Base-by-base conservation (phyloP, 2,113 vertebrate genomes). In the Cacatua alba region DNA sequence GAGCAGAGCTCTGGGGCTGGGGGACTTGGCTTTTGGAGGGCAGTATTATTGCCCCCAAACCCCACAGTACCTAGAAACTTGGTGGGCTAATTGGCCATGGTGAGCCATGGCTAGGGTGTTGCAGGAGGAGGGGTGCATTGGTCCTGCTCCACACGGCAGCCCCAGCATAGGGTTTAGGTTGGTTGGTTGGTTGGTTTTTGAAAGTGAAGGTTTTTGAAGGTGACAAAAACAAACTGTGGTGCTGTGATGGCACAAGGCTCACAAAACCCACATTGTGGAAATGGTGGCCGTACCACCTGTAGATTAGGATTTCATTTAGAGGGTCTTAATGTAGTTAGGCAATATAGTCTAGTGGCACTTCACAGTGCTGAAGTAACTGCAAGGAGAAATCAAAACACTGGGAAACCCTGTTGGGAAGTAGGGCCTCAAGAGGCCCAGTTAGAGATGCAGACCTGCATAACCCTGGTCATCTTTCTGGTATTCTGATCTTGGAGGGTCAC, bases 381-480 rank as follows among this genome's bases (percentile, higher is more conserved):
- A 44, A 78, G 23, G 33, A 84, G 46, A 84, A 78, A 67, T 65
- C 3, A 67, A 82, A 89, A 44, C 3, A 10, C 1, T 87, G 57
- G 51, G 31, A 82, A 86, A 7, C 5, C 24, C 15, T 51, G 14
- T 17, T 0, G 1, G 64, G 35, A 71, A 65, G 19, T 4, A 81
- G 20, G 35, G 14, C 31, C 26, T 88, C 8, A 43, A 39, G 44
- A 84, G 39, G n/a, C 18, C n/a, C 12, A 57, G 15, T 13, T 48
- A 69, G 23, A 62, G 20, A 35, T 26, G 29, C 21, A 77, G 39
- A 41, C 20, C 10, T 52, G 41, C 26, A 31, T 70, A 24, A 3
- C 8, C 10, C 5, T 1, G 1, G 10, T 60, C 0, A 1, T 59
- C 33, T 77, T 75, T 67, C n/a, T 44, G 17, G 4, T 59, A 2